phyloP scores from a whole-genome alignment of 1,140 invertebrate genomes.

The Gryllus bimaculatus region DNA sequence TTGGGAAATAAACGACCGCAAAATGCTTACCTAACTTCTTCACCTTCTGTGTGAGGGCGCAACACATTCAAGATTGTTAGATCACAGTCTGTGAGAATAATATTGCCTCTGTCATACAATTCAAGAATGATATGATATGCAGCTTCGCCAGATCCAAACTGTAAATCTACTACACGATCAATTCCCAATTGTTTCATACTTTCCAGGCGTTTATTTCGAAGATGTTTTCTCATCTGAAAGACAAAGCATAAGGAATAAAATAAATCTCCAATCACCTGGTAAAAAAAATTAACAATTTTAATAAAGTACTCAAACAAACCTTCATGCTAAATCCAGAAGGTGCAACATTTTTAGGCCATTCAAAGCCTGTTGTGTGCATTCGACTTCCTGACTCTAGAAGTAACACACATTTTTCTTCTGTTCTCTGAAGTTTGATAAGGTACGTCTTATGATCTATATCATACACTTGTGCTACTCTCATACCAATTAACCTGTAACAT shows the following conservation, averaged over 20 bases:
- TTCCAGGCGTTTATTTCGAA: slow-evolving; percentile 92
- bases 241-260: not conserved
- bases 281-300: not conserved
- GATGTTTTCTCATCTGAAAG: slow-evolving; percentile 85
- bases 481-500: slow-evolving; percentile 65
- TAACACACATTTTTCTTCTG: slow-evolving; percentile 75
- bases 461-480: slow-evolving; percentile 94
- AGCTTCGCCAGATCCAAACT: slow-evolving; percentile 90
- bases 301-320: slow-evolving; percentile 38
- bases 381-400: slow-evolving; percentile 90
- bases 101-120: slow-evolving; percentile 94
- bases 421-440: slow-evolving; percentile 76
- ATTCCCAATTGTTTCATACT: slow-evolving; percentile 72
- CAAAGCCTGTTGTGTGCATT: slow-evolving; percentile 89
- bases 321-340: slow-evolving; percentile 98
- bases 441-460: slow-evolving; percentile 97
- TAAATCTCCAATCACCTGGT: not conserved
- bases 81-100: slow-evolving; percentile 86
- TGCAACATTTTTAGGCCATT: slow-evolving; percentile 96
- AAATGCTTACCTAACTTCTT: slow-evolving; percentile 63
- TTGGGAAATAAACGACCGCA: not conserved
- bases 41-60: slow-evolving; percentile 84
- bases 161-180: slow-evolving; percentile 83
- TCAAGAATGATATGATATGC: slow-evolving; percentile 95
- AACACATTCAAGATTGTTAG: slow-evolving; percentile 90